Conservation (phyloP, 1,140 invertebrate species). For the Drosophila leontia region DNA sequence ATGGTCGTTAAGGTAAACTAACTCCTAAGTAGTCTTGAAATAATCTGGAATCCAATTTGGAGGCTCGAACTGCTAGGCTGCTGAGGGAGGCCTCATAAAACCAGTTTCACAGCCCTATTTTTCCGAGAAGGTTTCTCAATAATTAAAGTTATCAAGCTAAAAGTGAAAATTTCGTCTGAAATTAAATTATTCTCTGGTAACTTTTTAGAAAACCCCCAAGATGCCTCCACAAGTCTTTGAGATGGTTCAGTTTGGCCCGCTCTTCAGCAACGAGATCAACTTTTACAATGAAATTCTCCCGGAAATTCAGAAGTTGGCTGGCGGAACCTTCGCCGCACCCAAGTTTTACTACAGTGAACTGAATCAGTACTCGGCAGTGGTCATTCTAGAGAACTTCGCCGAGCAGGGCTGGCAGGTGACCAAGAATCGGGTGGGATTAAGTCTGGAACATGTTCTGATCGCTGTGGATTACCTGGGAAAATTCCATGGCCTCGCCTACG, state of each 20-base stretch:
- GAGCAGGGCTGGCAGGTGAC: no score
- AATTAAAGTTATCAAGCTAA: no score
- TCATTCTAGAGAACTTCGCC: slow-evolving; percentile 62
- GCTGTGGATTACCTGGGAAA: no score
- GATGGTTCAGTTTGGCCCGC: slow-evolving; percentile 47
- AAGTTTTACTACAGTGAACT: slow-evolving; percentile 72
- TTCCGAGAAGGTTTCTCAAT: no score
- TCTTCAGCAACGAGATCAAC: slow-evolving; percentile 71
- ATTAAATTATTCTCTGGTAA: no score
- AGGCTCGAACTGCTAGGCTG: not conserved
- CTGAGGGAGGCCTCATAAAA: no score
- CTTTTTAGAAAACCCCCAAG: slow-evolving; percentile 66
- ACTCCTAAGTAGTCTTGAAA: not conserved
- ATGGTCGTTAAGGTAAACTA: slow-evolving; percentile 71
- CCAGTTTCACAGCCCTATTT: not conserved
- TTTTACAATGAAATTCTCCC: slow-evolving; percentile 71
- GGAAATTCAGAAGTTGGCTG: slow-evolving; percentile 38
- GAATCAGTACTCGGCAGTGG: slow-evolving; percentile 34
- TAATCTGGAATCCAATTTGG: not conserved
- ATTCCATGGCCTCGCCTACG: no score
- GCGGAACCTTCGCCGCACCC: slow-evolving; percentile 47
- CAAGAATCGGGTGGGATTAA: no score
- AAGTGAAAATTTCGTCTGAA: no score
- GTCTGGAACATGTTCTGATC: no score
- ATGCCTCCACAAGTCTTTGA: slow-evolving; percentile 55